These are phyloP conservation scores for Sinopyrophorus schimmeli DNA, from an alignment of 2,888 invertebrate species.

Conservation along the genomic window DNA sequence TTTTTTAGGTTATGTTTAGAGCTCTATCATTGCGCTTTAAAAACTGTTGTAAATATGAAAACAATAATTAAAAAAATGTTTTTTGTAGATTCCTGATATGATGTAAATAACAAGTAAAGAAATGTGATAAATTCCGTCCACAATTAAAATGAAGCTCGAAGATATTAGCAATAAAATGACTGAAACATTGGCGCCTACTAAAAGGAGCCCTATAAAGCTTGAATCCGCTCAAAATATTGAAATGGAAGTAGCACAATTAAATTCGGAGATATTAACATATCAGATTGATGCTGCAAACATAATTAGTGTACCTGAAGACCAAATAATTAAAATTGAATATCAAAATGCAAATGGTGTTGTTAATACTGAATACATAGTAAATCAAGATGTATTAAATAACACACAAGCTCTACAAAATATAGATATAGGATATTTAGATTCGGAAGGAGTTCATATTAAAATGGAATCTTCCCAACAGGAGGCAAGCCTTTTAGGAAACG, in stretches of 20 bases:
- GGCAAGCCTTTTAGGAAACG: conserved; percentile 1
- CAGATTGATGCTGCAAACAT: conserved; percentile 38
- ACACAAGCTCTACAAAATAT: conserved; percentile 13
- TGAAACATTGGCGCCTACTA: no score
- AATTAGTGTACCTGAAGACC: conserved; percentile 46
- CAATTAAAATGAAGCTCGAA: no score
- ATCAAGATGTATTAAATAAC: conserved; percentile 39
- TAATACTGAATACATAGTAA: conserved; percentile 50
- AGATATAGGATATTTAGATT: conserved; percentile 14
- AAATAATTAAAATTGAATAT: conserved; percentile 52
- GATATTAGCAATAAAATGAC: no score
- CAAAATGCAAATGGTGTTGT: conserved; percentile 48
- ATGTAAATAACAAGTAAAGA: no score
- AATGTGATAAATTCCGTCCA: no score
- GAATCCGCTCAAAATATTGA: no score
- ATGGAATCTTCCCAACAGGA: neutral
- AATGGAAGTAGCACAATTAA: conserved; percentile 9
- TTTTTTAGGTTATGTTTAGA: no score
- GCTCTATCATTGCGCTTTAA: no score
- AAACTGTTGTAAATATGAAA: no score
- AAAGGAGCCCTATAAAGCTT: no score
- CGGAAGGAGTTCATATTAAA: neutral
- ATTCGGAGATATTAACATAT: conserved; percentile 19
- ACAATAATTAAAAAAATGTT: no score
- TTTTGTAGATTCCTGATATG: no score